Conservation (phyloP, 2,113 vertebrate genomes). For the Oxygymnocypris stewartii region DNA sequence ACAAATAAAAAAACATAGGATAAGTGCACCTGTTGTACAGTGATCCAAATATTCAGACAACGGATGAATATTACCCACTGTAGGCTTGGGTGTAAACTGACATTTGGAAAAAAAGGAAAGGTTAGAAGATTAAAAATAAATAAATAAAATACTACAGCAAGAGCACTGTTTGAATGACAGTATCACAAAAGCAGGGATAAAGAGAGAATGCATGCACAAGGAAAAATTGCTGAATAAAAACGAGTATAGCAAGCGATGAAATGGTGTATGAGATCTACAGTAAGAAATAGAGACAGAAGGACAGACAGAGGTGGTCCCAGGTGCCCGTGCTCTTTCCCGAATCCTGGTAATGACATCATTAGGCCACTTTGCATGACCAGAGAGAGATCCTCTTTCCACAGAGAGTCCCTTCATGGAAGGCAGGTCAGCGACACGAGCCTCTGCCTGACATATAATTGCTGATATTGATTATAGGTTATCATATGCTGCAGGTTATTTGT, state of each 20-base stretch:
- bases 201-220: neutral
- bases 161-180: neutral
- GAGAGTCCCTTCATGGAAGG: conserved; percentile 72
- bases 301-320: conserved; percentile 73
- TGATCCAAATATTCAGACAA: neutral
- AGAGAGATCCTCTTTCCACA: conserved; percentile 78
- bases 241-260: neutral
- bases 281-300: conserved; percentile 50
- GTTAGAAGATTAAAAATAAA: neutral
- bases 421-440: conserved; percentile 77
- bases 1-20: neutral
- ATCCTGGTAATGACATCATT: conserved; percentile 76
- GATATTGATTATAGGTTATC: conserved; percentile 86
- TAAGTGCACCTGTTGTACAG: conserved; percentile 11
- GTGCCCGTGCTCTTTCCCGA: conserved; percentile 63
- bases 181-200: neutral
- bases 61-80: neutral
- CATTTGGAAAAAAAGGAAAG: neutral
- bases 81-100: conserved; percentile 8
- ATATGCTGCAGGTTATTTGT: conserved; percentile 79
- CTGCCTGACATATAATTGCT: conserved; percentile 79
- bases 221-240: neutral
- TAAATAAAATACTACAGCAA: neutral
- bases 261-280: conserved; percentile 35
- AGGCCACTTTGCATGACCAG: conserved; percentile 66